Percentiles rank a stretch among this genome's conserved stretches.
phyloP scores from a whole-genome alignment of 2,797 vertebrate species.

The Gadopsis bispinosus region DNA sequence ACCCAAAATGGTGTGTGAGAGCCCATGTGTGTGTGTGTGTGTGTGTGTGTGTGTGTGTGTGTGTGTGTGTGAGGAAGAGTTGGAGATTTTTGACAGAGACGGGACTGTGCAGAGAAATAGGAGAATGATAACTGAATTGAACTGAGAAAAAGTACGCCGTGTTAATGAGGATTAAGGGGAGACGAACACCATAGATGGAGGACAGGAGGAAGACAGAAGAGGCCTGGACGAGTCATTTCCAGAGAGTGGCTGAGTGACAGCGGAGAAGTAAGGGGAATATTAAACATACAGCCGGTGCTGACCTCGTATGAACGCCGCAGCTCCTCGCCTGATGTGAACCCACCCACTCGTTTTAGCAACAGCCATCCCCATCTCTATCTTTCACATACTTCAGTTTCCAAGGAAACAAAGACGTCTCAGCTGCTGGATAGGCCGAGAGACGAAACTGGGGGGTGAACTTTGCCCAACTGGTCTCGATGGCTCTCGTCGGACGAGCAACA shows the following conservation, averaged over 20 bases:
- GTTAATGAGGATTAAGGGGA: constrained; percentile 18
- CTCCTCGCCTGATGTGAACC: constrained; percentile 50
- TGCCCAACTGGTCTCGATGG: constrained; percentile 10
- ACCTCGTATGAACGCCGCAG: constrained; percentile 48
- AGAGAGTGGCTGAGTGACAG: constrained; percentile 23
- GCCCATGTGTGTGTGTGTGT: constrained; percentile 2
- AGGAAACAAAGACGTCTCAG: constrained; percentile 52
- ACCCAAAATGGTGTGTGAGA: not conserved
- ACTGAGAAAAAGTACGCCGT: not conserved
- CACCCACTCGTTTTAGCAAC: constrained; percentile 48
- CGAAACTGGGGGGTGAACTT: constrained; percentile 14
- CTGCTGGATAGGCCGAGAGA: constrained; percentile 8
- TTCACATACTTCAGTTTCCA: constrained; percentile 51
- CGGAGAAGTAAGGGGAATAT: constrained; percentile 16
- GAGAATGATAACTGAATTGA: constrained; percentile 1
- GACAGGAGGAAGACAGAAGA: not conserved
- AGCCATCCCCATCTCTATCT: constrained; percentile 10
- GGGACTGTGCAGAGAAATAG: not conserved
- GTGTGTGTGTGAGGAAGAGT: not conserved
- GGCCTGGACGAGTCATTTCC: not conserved
- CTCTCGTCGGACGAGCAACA: constrained; percentile 42
- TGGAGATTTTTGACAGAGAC: not conserved
- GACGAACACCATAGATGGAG: not conserved
- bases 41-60: not conserved
- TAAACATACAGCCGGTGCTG: constrained; percentile 1